Evolutionary conservation across 2,888 invertebrate genomes (phyloP).

Genomic region (Rhingia campestris): DNA sequence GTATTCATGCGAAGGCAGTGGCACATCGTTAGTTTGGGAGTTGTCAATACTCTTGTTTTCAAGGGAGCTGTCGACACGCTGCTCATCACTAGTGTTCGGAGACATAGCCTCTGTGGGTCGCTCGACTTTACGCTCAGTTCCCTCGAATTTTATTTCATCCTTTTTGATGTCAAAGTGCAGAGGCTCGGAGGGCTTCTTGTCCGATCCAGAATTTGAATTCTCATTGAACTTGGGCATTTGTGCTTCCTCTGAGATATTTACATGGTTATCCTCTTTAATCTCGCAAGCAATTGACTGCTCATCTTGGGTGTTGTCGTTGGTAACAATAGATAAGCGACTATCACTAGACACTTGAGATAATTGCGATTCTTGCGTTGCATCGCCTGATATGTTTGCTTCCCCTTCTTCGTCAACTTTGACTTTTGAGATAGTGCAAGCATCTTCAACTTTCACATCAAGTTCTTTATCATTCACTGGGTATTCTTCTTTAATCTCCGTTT

Average conservation of each 20-base stretch:
- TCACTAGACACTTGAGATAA: slow-evolving; percentile 86
- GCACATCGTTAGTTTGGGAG: slow-evolving; percentile 42
- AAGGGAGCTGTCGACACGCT: slow-evolving; percentile 24
- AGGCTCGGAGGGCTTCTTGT: slow-evolving; percentile 68
- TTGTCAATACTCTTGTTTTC: slow-evolving; percentile 49
- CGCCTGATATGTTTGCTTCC: slow-evolving; percentile 82
- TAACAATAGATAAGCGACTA: slow-evolving; percentile 84
- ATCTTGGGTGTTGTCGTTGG: slow-evolving; percentile 83
- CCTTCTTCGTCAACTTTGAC: slow-evolving; percentile 28
- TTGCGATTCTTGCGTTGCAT: slow-evolving; percentile 85
- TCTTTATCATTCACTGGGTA: slow-evolving; percentile 76
- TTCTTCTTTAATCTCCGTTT: slow-evolving; percentile 30
- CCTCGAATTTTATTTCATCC: slow-evolving; percentile 82
- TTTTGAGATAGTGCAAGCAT: background rate
- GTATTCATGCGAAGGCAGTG: slow-evolving; percentile 53
- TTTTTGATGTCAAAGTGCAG: slow-evolving; percentile 82
- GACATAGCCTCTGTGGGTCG: slow-evolving; percentile 45
- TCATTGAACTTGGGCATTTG: slow-evolving; percentile 82
- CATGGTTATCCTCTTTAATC: slow-evolving; percentile 80
- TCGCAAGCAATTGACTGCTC: slow-evolving; percentile 52
- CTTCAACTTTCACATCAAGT: slow-evolving; percentile 26
- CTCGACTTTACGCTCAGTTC: slow-evolving; percentile 74
- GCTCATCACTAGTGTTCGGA: slow-evolving; percentile 61
- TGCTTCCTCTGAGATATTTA: slow-evolving; percentile 82
- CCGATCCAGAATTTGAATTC: slow-evolving; percentile 76